These are phyloP conservation scores for Drosophila falleni DNA, from an alignment of 2,888 invertebrate species.

Conservation along the genomic window DNA sequence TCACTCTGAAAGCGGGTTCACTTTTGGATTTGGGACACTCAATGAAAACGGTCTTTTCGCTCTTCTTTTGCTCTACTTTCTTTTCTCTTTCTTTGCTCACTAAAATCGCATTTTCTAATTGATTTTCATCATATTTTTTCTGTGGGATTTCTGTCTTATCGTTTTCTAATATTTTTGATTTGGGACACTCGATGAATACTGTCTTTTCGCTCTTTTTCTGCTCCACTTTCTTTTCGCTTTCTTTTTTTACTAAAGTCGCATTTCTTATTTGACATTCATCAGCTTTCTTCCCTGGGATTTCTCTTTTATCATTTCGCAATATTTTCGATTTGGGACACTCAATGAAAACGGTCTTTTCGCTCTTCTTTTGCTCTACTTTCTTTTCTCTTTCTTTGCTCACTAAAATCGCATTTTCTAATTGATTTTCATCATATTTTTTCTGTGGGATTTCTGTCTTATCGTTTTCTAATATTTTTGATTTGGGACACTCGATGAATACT, in stretches of 20 bases:
- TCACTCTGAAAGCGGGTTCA: not conserved
- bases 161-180: too few species aligned
- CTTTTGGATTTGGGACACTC: not conserved
- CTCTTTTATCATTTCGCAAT: not conserved
- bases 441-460: too few species aligned
- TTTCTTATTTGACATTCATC: not conserved
- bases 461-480: too few species aligned
- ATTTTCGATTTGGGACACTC: not conserved
- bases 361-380: not conserved
- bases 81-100: not conserved
- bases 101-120: not conserved
- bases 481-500: too few species aligned
- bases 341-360: not conserved
- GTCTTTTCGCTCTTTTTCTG: too few species aligned
- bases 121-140: not conserved
- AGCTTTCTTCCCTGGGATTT: not conserved
- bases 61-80: not conserved
- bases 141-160: not conserved
- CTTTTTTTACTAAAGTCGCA: too few species aligned
- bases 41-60: not conserved
- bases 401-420: too few species aligned
- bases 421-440: not conserved
- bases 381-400: not conserved
- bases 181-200: too few species aligned
- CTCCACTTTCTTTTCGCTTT: too few species aligned